Evolutionary conservation across 2,888 invertebrate genomes (phyloP).

Genomic region (Plusia festucae): DNA sequence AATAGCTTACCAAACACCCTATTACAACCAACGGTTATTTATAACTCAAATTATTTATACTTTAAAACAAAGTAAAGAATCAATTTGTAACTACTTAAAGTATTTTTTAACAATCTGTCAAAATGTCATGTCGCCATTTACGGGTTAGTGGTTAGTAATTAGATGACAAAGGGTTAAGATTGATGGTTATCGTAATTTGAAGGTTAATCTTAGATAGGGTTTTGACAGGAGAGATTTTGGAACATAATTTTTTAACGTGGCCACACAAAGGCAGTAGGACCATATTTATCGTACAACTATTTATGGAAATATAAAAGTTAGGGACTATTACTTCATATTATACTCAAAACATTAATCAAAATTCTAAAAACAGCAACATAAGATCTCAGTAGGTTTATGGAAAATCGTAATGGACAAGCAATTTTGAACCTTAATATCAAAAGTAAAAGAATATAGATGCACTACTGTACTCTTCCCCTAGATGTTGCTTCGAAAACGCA

Average conservation of each 20-base stretch:
- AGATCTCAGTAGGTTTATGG: too few species aligned
- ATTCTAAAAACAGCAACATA: too few species aligned
- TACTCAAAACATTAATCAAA: too few species aligned
- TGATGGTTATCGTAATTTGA: constrained; percentile 16
- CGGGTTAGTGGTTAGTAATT: constrained; percentile 57
- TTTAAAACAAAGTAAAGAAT: constrained; percentile 27
- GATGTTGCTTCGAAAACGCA: not conserved
- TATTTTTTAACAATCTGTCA: constrained; percentile 45
- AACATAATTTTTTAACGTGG: not conserved
- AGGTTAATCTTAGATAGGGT: not conserved
- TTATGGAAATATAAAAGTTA: too few species aligned
- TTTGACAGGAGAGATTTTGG: not conserved
- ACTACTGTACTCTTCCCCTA: not conserved
- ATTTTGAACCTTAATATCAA: not conserved
- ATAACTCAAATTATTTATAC: constrained; percentile 39
- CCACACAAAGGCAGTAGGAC: not conserved
- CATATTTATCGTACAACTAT: too few species aligned
- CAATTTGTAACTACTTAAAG: constrained; percentile 47
- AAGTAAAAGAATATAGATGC: not conserved
- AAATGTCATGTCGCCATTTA: constrained; percentile 37
- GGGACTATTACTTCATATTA: too few species aligned
- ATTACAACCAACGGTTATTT: constrained; percentile 31
- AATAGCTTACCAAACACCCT: constrained; percentile 16
- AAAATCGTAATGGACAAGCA: too few species aligned
- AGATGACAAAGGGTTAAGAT: constrained; percentile 45